Conservation (phyloP, 2,113 vertebrate species). For the Semnornis frantzii region DNA sequence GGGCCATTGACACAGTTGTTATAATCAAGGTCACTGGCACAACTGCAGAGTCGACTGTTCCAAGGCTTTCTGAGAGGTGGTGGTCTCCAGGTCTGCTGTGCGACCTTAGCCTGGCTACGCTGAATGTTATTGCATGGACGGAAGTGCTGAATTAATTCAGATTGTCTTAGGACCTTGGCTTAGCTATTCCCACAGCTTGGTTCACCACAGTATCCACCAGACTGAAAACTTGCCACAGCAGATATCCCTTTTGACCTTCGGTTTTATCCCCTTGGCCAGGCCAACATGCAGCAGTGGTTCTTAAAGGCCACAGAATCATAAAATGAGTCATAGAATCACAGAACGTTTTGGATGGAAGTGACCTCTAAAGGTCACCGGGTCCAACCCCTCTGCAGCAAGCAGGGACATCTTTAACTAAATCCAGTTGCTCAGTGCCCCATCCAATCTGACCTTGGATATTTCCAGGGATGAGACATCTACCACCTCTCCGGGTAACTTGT, state of each 20-base stretch:
- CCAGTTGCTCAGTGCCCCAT: no score
- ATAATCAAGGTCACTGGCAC: background rate
- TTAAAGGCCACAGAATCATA: background rate
- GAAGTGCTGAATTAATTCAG: background rate
- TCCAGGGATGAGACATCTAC: no score
- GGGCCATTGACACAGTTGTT: background rate
- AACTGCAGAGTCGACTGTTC: rapidly evolving
- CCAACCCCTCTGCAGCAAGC: no score
- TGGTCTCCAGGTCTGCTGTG: background rate
- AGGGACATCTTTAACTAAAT: no score
- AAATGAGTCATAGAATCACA: no score
- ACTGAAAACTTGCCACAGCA: background rate
- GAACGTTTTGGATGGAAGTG: no score
- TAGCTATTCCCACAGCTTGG: background rate
- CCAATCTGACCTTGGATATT: no score
- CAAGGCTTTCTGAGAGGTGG: background rate
- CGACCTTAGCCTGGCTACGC: background rate
- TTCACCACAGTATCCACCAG: background rate
- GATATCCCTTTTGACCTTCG: background rate
- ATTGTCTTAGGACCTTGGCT: background rate
- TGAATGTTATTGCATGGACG: background rate
- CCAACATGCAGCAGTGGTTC: background rate
- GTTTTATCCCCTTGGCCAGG: background rate
- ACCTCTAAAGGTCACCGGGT: no score
- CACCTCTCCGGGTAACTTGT: no score